Conservation (phyloP, 2,113 vertebrate species). For the Orycteropus afer region DNA sequence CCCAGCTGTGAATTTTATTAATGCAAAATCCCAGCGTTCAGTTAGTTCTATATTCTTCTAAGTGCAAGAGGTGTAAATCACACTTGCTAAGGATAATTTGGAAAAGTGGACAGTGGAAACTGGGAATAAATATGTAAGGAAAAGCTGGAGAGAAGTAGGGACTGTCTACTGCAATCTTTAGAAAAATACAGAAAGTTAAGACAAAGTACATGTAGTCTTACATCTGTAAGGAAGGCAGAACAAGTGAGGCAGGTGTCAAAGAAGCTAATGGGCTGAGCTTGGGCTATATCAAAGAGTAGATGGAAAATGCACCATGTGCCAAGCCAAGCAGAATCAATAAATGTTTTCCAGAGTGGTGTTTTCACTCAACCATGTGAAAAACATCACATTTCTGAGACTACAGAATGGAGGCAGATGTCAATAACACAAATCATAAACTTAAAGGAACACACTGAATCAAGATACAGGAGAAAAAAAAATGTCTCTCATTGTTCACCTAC, state of each 20-base stretch:
- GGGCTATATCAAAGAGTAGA: neutral
- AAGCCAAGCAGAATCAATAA: neutral
- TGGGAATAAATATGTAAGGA: neutral
- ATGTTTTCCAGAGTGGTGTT: neutral
- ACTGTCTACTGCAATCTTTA: neutral
- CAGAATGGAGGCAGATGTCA: neutral
- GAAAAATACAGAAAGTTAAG: neutral
- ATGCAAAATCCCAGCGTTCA: slow-evolving; percentile 7
- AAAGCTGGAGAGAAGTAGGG: neutral
- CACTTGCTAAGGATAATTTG: neutral
- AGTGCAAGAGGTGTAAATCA: neutral
- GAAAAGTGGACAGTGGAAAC: slow-evolving; percentile 31
- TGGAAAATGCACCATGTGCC: neutral
- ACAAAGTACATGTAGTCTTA: neutral
- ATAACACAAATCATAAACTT: neutral
- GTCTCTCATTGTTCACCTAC: neutral
- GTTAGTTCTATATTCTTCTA: neutral
- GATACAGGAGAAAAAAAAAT: neutral
- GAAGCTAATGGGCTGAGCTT: neutral
- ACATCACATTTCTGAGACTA: neutral
- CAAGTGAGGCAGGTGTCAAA: neutral
- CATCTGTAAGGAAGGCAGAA: neutral
- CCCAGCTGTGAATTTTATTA: slow-evolving; percentile 6
- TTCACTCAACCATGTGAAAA: neutral
- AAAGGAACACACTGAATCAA: neutral